Evolutionary conservation across 2,113 vertebrate genomes (phyloP).

Genomic region (Geococcyx californianus): DNA sequence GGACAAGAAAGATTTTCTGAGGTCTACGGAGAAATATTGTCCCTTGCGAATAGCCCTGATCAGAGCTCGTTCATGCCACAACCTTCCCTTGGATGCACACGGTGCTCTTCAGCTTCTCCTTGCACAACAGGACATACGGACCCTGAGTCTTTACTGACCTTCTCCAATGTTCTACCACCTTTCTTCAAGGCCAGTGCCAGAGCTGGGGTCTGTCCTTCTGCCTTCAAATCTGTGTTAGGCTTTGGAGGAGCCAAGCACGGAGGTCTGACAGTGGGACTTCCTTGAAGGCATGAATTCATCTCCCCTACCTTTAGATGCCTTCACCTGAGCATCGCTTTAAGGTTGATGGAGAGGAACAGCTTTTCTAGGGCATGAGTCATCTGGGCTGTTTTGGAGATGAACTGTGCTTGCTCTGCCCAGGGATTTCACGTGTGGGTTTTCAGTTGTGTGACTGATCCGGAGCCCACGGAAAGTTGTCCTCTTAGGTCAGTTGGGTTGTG

Average conservation of each 20-base stretch:
- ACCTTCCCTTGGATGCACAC: not conserved
- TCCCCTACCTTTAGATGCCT: not conserved
- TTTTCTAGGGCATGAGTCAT: not conserved
- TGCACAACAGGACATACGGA: rapidly evolving
- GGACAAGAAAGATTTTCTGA: not conserved
- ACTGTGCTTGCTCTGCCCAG: not conserved
- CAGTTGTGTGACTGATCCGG: not conserved
- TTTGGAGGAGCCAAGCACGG: not conserved
- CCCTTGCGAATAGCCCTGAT: too few relatives aligned
- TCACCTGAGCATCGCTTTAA: not conserved
- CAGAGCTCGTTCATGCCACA: rapidly evolving
- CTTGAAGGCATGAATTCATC: not conserved
- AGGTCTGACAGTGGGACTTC: not conserved
- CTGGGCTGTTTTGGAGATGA: not conserved
- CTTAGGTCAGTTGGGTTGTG: not conserved
- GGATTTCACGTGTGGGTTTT: not conserved
- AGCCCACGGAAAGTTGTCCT: not conserved
- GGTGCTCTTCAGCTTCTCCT: not conserved
- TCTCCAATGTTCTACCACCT: not conserved
- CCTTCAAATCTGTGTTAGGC: not conserved
- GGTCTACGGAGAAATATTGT: not conserved
- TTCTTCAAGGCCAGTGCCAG: not conserved
- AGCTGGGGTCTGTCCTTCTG: not conserved
- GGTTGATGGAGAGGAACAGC: not conserved
- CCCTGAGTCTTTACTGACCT: not conserved